phyloP scores from a whole-genome alignment of 2,797 vertebrate species.

The Lagorchestes hirsutus region DNA sequence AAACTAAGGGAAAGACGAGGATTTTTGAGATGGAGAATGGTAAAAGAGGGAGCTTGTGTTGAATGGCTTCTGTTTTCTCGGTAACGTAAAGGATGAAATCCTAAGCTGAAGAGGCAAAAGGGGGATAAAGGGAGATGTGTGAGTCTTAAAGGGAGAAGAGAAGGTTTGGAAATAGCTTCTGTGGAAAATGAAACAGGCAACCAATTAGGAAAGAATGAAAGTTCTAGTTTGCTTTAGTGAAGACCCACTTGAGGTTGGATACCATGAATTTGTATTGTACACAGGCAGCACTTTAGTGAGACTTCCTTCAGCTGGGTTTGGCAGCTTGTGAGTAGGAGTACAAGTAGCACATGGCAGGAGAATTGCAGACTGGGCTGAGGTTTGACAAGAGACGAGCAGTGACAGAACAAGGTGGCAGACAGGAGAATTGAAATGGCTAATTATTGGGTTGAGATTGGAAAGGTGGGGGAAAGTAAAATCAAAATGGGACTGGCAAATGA shows the following conservation, averaged over 20 bases:
- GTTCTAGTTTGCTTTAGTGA: neutral
- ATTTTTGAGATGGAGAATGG: conserved; percentile 2
- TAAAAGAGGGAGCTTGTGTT: neutral
- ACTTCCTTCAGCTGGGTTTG: neutral
- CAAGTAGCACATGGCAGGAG: no score
- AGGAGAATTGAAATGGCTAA: neutral
- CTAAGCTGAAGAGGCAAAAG: neutral
- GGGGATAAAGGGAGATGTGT: neutral
- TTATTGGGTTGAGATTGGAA: neutral
- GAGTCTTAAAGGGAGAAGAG: neutral
- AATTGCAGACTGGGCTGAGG: neutral
- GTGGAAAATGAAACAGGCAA: neutral
- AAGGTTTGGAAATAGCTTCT: no score
- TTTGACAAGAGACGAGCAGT: neutral
- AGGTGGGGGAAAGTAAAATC: neutral
- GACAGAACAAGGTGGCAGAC: neutral
- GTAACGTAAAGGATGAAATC: neutral
- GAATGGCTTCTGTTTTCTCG: conserved; percentile 8
- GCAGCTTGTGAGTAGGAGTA: neutral
- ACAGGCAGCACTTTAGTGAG: neutral
- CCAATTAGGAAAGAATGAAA: neutral
- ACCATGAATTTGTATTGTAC: neutral
- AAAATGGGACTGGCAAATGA: neutral
- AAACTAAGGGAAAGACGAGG: no score
- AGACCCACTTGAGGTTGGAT: neutral